These are phyloP conservation scores for Mystacornis crossleyi DNA, from an alignment of 2,113 vertebrate genomes.

Conservation along the genomic window DNA sequence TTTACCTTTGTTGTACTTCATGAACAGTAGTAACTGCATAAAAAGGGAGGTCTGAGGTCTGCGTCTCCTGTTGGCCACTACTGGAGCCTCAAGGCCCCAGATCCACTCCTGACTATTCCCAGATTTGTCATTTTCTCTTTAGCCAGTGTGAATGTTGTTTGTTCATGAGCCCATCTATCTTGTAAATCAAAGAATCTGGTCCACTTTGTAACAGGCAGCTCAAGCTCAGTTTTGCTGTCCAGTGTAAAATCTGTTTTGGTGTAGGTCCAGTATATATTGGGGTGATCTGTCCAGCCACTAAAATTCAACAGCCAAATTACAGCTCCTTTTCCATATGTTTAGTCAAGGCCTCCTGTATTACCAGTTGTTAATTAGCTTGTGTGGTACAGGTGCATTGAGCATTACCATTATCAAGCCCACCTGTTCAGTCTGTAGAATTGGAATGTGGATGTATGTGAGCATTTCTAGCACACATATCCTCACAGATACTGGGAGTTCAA, in stretches of 20 bases:
- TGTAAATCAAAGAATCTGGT: not conserved
- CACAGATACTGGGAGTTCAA: not conserved
- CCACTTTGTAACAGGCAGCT: not conserved
- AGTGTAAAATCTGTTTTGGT: not conserved
- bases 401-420: not conserved
- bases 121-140: not conserved
- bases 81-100: not conserved
- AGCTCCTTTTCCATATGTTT: not conserved
- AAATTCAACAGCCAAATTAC: not conserved
- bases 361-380: not conserved
- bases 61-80: not conserved
- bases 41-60: not conserved
- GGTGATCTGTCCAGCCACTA: not conserved
- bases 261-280: not conserved
- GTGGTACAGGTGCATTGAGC: not conserved
- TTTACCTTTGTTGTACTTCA: not conserved
- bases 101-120: not conserved
- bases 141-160: not conserved
- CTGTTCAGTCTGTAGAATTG: not conserved
- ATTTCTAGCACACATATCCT: not conserved
- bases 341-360: not conserved
- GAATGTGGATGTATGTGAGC: not conserved
- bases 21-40: not conserved
- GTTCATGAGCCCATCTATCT: not conserved
- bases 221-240: not conserved